phyloP scores from a whole-genome alignment of 2,113 vertebrate genomes.

The Syrmaticus mikado region DNA sequence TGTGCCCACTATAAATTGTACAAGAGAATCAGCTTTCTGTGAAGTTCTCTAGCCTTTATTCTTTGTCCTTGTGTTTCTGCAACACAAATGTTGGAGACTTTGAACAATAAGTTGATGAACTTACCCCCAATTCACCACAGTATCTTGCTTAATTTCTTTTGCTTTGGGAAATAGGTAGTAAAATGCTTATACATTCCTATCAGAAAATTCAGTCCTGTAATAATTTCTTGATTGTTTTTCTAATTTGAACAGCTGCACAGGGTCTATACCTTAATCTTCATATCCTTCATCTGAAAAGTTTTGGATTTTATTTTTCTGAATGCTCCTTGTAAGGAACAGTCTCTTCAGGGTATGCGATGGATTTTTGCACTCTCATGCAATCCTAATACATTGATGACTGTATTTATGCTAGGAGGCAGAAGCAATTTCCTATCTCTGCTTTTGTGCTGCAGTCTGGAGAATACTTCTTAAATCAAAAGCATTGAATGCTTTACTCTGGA shows the following conservation, averaged over 20 bases:
- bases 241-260: background rate
- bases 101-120: background rate
- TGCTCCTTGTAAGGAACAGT: background rate
- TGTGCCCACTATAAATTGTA: background rate
- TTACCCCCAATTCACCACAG: background rate
- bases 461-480: background rate
- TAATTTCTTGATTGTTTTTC: background rate
- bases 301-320: background rate
- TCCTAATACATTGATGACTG: background rate
- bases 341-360: background rate
- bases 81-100: fast-evolving
- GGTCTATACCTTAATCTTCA: background rate
- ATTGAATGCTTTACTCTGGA: background rate
- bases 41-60: background rate
- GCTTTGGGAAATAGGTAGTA: background rate
- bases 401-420: background rate
- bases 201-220: background rate
- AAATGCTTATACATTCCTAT: background rate
- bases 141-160: background rate
- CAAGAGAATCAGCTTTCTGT: background rate
- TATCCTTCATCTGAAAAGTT: background rate
- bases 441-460: background rate
- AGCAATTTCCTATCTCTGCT: background rate
- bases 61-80: background rate
- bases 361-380: background rate